phyloP scores from a whole-genome alignment of 2,113 vertebrate species.

The Thalassarche chlororhynchos region DNA sequence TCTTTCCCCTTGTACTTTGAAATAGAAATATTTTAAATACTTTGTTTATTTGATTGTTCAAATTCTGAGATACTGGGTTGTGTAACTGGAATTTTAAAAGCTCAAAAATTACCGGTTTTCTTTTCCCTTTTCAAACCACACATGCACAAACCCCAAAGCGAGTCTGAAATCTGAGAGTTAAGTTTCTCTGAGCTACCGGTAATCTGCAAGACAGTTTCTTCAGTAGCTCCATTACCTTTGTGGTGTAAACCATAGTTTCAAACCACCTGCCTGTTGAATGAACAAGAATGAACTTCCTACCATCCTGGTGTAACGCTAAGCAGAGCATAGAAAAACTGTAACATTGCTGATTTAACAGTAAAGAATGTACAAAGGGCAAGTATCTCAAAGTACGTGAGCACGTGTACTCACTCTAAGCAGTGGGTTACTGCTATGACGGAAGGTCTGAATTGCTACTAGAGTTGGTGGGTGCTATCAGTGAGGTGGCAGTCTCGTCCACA shows the following conservation, averaged over 20 bases:
- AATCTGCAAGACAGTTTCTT: neutral
- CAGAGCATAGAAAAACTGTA: neutral
- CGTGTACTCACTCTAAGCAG: accelerated
- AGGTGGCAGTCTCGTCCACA: neutral
- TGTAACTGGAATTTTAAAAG: neutral
- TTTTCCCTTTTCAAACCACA: neutral
- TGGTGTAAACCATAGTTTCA: neutral
- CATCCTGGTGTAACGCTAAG: accelerated
- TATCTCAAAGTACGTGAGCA: neutral
- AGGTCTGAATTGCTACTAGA: neutral
- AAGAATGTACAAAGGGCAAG: neutral
- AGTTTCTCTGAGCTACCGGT: neutral
- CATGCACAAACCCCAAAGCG: accelerated
- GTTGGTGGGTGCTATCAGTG: neutral
- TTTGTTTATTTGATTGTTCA: neutral
- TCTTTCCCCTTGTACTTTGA: neutral
- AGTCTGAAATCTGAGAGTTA: neutral
- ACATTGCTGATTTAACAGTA: neutral
- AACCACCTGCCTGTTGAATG: neutral
- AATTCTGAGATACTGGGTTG: neutral
- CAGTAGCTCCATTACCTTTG: neutral
- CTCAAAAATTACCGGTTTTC: neutral
- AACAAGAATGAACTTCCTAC: neutral
- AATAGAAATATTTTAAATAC: neutral
- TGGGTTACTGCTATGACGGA: neutral